Evolutionary conservation across 2,888 invertebrate genomes (phyloP).

Genomic region (Lasioglossum marginatum): DNA sequence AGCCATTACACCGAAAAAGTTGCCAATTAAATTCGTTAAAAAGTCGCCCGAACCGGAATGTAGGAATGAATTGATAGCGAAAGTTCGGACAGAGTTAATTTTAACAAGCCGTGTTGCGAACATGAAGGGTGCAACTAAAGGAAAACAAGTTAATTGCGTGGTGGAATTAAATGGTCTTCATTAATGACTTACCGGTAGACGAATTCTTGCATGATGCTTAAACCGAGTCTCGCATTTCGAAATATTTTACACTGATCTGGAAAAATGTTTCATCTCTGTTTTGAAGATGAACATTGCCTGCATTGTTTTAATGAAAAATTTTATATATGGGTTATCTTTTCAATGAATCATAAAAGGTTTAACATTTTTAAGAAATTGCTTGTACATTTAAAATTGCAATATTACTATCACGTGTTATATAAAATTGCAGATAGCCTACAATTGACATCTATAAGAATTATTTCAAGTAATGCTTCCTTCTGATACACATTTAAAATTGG

Average conservation of each 20-base stretch:
- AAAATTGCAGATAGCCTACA: background rate
- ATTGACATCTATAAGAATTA: background rate
- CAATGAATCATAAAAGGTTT: background rate
- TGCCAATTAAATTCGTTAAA: conserved; percentile 62
- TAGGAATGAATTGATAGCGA: conserved; percentile 48
- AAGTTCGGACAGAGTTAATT: conserved; percentile 38
- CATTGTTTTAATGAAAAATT: background rate
- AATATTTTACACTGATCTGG: background rate
- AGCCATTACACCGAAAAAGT: conserved; percentile 63
- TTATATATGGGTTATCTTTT: too few relatives aligned
- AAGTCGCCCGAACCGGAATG: conserved; percentile 15
- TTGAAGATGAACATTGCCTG: background rate
- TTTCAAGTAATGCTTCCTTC: background rate
- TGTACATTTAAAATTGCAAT: background rate
- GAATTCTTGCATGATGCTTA: background rate
- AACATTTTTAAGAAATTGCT: background rate
- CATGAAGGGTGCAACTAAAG: conserved; percentile 24
- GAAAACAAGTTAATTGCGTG: conserved; percentile 11
- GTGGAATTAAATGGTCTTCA: background rate
- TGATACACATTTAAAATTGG: background rate
- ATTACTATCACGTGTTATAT: background rate
- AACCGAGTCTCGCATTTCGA: background rate
- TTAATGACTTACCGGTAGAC: background rate
- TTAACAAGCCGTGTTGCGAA: conserved; percentile 51
- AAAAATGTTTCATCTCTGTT: background rate